A percentile compares a stretch with the other conserved stretches of the same genome.
Conservation (phyloP, 2,888 invertebrate species). For the Lydus trimaculatus region DNA sequence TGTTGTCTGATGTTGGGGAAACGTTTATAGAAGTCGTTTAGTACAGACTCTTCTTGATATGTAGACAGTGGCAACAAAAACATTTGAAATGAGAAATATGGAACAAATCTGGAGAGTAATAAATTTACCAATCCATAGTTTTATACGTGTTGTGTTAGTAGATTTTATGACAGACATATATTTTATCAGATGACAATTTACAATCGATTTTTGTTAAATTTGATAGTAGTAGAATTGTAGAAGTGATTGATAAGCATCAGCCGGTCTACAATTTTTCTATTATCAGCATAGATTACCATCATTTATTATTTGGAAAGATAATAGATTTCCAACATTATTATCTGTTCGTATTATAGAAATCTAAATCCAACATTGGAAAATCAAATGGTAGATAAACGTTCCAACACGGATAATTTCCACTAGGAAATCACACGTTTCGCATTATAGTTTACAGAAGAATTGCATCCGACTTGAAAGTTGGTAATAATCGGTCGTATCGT, state of each 20-base stretch:
- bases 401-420: constrained; percentile 36
- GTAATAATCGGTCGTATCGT: too few relatives aligned
- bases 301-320: neutral
- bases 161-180: neutral
- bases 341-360: neutral
- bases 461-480: neutral
- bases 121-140: neutral
- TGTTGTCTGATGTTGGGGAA: neutral
- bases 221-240: neutral
- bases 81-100: neutral
- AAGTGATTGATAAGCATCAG: neutral
- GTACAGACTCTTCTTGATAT: constrained; percentile 1
- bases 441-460: constrained; percentile 14
- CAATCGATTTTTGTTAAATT: neutral
- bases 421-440: constrained; percentile 12
- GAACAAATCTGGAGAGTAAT: neutral
- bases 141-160: neutral
- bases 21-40: neutral
- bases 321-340: neutral
- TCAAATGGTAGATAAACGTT: constrained; percentile 12
- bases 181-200: neutral
- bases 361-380: neutral
- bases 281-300: neutral
- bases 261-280: neutral
- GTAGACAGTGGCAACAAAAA: neutral